A percentile compares a stretch with the other conserved stretches of the same genome.
phyloP scores from a whole-genome alignment of 35 echinoderm and acorn worm species.

The Heliocidaris tuberculata region DNA sequence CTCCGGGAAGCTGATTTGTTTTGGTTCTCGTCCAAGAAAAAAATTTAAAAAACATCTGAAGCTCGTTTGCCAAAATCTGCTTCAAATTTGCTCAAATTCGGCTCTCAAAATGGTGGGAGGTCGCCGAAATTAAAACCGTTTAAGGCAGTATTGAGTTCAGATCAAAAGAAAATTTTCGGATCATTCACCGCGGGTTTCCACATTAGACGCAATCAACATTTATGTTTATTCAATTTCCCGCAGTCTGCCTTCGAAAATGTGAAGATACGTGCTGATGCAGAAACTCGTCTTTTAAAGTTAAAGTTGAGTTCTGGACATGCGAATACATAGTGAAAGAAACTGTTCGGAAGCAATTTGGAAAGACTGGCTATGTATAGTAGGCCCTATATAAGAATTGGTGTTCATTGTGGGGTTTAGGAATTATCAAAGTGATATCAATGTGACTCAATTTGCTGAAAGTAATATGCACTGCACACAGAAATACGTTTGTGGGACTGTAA shows the following conservation, averaged over 20 bases:
- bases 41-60: not conserved
- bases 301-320: too few relatives aligned
- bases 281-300: not conserved
- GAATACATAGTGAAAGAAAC: too few relatives aligned
- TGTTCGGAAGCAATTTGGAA: too few relatives aligned
- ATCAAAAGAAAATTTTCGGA: not conserved
- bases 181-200: not conserved
- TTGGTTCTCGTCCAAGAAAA: not conserved
- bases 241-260: not conserved
- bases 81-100: constrained; percentile 2
- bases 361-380: too few relatives aligned
- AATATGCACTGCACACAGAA: too few relatives aligned
- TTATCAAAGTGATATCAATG: too few relatives aligned
- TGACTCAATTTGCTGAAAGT: too few relatives aligned
- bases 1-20: constrained; percentile 9
- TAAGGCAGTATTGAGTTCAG: not conserved
- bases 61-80: not conserved
- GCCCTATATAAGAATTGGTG: too few relatives aligned
- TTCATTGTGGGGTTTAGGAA: too few relatives aligned
- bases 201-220: not conserved
- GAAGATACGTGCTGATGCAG: not conserved
- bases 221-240: not conserved
- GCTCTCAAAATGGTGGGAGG: not conserved
- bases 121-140: not conserved
- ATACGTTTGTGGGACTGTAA: too few relatives aligned